Evolutionary conservation across 2,888 invertebrate genomes (phyloP), one percentile per base, ranked within the genome.

Genomic region (Dexiosoma caninum): DNA sequence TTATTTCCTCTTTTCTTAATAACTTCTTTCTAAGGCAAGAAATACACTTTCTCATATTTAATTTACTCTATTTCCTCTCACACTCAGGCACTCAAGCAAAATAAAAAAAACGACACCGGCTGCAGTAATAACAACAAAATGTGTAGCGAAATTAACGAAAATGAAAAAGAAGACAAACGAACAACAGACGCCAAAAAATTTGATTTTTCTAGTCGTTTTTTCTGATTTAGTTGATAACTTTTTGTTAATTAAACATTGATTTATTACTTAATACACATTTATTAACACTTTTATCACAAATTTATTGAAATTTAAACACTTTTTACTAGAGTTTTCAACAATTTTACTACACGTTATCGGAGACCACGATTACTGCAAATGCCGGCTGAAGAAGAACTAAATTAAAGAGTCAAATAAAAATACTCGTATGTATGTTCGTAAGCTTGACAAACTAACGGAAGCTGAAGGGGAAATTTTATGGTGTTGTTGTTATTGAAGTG

Each of bases 361-460:
- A 8, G 7, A 44, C n/a, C 2, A 32, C 62, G 19, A 19, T 32
- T 32, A 21, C 8, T 44, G 30, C 44, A 46, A 46, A 35, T 35
- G 62, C 62, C 62, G 46, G 32, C 21, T 46, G 2, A 32, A 62
- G 3, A 40, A 32, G 21, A 46, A 62, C 62, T 62, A 46, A 46
- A 42, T 27, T 0, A 30, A 0, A 27, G 8, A 6, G 5, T 21
- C 3, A 2, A 46, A 32, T 32, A 53, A 8, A 32, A 53, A 10
- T 32, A 12, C 37, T 12, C 5, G 12, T 2, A n/a, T 12, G 12
- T 12, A 10, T 32, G 37, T 12, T 12, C 5, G 12, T 2, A n/a
- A 37, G 12, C 12, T 4, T 12, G 12, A 46, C 21, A 46, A 12
- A 21, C 9, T 46, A 46, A 46, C 46, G 46, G 46, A 46, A 46